Conservation (phyloP, 2,113 vertebrate species). For the Bothrops jararaca region DNA sequence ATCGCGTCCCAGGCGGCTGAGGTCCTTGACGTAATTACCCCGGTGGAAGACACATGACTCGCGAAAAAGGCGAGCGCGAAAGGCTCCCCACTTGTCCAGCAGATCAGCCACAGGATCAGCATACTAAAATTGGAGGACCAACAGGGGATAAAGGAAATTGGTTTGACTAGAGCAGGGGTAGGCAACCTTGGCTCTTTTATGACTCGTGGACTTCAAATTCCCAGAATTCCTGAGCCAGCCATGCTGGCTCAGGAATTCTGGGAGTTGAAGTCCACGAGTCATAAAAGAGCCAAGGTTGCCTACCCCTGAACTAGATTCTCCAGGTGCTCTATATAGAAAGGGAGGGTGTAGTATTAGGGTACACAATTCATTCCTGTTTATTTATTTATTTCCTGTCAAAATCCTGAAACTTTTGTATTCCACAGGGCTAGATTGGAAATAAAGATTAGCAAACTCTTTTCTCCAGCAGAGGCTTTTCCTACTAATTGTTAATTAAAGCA, state of each 20-base stretch:
- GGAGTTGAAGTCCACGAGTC: too few species aligned
- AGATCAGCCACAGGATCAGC: conserved; percentile 93
- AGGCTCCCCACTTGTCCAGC: conserved; percentile 93
- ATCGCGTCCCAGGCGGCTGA: conserved; percentile 92
- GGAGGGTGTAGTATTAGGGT: background rate
- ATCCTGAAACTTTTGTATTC: background rate
- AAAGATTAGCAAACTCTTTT: background rate
- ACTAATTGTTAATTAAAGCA: background rate
- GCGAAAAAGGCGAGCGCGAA: conserved; percentile 88
- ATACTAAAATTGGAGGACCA: conserved; percentile 67
- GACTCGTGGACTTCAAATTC: too few species aligned
- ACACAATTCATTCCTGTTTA: background rate
- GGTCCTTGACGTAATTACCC: conserved; percentile 96
- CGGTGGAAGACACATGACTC: conserved; percentile 96
- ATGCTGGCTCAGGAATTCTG: too few species aligned
- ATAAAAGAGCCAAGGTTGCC: too few species aligned
- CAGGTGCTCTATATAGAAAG: background rate
- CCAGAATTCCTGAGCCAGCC: too few species aligned
- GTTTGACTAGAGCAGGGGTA: background rate
- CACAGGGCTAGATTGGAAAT: background rate
- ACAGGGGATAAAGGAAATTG: accelerated
- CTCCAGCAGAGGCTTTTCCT: background rate
- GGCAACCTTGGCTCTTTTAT: too few species aligned
- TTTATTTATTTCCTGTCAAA: background rate
- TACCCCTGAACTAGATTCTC: background rate